Evolutionary conservation across 2,797 vertebrate species (phyloP), one percentile per base, ranked within the genome.

Genomic region (Chromobotia macracanthus): DNA sequence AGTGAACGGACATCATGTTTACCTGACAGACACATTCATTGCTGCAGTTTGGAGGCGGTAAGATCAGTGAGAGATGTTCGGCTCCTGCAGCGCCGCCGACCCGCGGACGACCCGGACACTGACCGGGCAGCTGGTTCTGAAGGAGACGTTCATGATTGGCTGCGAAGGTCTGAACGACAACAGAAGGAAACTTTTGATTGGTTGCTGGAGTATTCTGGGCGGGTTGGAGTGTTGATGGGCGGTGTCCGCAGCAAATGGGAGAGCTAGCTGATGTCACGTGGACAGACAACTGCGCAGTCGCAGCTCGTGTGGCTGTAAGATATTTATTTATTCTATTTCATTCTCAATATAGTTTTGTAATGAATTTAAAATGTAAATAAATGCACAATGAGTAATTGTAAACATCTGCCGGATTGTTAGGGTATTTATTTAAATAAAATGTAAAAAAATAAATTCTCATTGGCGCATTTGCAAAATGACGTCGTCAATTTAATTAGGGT

Each of bases 1-100:
- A 50, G 4, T 15, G 10, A 16, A 65, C 48, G 56, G 0, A 63
- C 19, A 3, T 19, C 19, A 25, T 8, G 3, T 10, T 72, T 86
- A 88, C 87, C 87, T 81, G 51, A 86, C 71, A 51, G 84, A 72
- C 56, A 88, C 44, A 16, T 86, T 88, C 87, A 88, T 88, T 71
- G 69, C 25, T 68, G n/a, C 50, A 70, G 25, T 25, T 51, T 51
- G 1, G 48, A 9, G 16, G 8, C 13, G 46, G 66, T 5, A 56
- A 38, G 65, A 58, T 58, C 58, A 44, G 10, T 2, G 2, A 60
- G 13, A 60, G 28, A 41, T 19, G 13, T 8, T 51, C 25, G 12
- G n/a, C n/a, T 65, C 51, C 28, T 2, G 7, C 60, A 7, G 13
- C 19, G 13, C 18, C 13, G 76, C 56, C 71, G 71, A 71, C 51